A percentile compares a stretch with the other conserved stretches of the same genome.
These are phyloP conservation scores for Ochotona curzoniae DNA, from an alignment of 2,113 vertebrate genomes.

Conservation along the genomic window DNA sequence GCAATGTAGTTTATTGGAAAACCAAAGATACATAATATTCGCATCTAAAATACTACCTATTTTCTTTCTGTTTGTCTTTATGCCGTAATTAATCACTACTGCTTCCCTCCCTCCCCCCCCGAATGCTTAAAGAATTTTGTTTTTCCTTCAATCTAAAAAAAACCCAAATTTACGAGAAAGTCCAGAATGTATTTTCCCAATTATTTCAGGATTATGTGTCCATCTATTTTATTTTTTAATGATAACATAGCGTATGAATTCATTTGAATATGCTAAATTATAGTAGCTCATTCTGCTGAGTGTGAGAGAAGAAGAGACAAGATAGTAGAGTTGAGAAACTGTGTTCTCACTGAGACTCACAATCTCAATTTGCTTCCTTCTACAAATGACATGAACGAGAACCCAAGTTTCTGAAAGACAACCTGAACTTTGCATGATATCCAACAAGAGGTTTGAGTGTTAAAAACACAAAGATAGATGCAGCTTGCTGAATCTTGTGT, in stretches of 20 bases:
- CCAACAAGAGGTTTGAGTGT: background rate
- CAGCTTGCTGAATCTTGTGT: background rate
- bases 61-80: background rate
- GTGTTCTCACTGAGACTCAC: slow-evolving; percentile 8
- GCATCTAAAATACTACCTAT: background rate
- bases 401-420: slow-evolving; percentile 34
- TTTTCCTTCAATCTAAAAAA: slow-evolving; percentile 25
- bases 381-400: slow-evolving; percentile 31
- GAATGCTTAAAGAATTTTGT: background rate
- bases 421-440: slow-evolving; percentile 28
- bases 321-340: background rate
- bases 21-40: background rate
- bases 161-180: too few species aligned
- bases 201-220: background rate
- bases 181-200: too few species aligned
- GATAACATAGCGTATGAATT: background rate
- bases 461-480: background rate
- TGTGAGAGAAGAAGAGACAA: background rate
- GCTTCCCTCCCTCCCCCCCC: background rate
- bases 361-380: background rate
- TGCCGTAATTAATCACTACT: background rate
- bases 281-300: background rate
- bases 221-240: background rate
- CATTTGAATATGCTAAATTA: background rate
- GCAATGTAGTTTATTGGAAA: background rate